A percentile compares a stretch with the other conserved stretches of the same genome.
phyloP scores from a whole-genome alignment of 2,888 invertebrate species.

The Tachystola acroxantha region DNA sequence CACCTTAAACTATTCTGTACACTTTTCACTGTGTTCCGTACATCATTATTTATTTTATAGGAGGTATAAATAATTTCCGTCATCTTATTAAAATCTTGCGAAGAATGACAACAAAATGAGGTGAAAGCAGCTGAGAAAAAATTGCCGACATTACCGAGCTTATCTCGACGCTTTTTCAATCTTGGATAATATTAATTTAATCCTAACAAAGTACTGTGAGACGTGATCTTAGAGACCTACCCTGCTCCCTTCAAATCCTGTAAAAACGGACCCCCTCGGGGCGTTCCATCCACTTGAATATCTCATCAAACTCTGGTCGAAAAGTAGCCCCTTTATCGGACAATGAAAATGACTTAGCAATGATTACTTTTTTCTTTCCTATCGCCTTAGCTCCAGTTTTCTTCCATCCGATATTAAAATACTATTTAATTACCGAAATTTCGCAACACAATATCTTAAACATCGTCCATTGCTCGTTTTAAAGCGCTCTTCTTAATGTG shows the following conservation, averaged over 20 bases:
- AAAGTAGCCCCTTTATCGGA: constrained; percentile 43
- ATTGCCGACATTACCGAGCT: constrained; percentile 6
- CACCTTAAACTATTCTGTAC: too few relatives aligned
- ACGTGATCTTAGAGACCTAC: not conserved
- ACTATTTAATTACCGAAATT: constrained; percentile 1
- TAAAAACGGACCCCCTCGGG: not conserved
- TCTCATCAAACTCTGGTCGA: not conserved
- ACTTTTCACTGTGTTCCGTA: too few relatives aligned
- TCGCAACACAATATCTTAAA: not conserved
- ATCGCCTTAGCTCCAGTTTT: constrained; percentile 16
- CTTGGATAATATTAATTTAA: constrained; percentile 51
- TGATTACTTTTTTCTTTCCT: constrained; percentile 45
- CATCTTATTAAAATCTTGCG: too few relatives aligned
- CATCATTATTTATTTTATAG: too few relatives aligned
- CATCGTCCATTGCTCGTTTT: not conserved
- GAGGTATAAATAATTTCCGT: too few relatives aligned
- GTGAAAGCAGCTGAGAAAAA: constrained; percentile 12
- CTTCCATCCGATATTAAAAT: not conserved
- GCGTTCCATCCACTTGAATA: not conserved
- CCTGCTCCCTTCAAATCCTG: not conserved
- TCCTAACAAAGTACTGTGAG: constrained; percentile 29
- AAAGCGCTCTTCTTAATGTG: not conserved
- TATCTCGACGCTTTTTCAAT: constrained; percentile 22
- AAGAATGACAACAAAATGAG: not conserved
- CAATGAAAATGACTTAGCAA: constrained; percentile 50